Percentiles rank a stretch among this genome's conserved stretches.
Conservation (phyloP, 23 tunicate species). For the Clavelina lepadiformis region DNA sequence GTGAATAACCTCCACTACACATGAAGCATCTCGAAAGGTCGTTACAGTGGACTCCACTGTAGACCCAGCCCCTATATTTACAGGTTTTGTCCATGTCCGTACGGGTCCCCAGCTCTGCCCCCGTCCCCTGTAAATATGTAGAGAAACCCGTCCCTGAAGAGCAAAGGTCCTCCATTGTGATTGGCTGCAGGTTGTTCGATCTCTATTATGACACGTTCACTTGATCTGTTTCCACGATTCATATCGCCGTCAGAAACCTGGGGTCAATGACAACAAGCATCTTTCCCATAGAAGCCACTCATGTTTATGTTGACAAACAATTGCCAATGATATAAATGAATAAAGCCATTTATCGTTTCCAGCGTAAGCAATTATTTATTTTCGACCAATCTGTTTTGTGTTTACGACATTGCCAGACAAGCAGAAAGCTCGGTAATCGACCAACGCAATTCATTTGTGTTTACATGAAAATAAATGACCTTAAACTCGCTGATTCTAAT, state of each 20-base stretch:
- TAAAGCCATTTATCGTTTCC: neutral
- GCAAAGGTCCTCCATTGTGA: conserved; percentile 77
- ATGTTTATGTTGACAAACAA: too few relatives aligned
- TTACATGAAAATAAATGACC: too few relatives aligned
- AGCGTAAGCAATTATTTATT: neutral
- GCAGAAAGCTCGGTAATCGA: too few relatives aligned
- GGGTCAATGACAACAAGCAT: too few relatives aligned
- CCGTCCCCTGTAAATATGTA: conserved; percentile 89
- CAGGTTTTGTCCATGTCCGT: conserved; percentile 64
- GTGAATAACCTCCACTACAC: neutral
- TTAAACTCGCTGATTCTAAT: conserved; percentile 55
- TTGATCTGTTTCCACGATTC: conserved; percentile 44
- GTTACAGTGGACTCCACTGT: neutral
- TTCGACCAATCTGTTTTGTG: too few relatives aligned
- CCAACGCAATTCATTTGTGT: too few relatives aligned
- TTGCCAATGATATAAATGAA: too few relatives aligned
- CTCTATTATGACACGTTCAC: conserved; percentile 49
- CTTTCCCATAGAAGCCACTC: too few relatives aligned
- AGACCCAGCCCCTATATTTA: conserved; percentile 27
- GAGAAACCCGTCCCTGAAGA: conserved; percentile 52
- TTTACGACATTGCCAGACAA: too few relatives aligned
- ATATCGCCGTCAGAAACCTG: conserved; percentile 44
- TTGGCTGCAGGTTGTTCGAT: conserved; percentile 48
- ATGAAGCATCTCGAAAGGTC: neutral
- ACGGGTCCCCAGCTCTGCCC: conserved; percentile 78